These are phyloP conservation scores for Leptodactylus fallax DNA, from an alignment of 2,797 vertebrate genomes.

Conservation along the genomic window DNA sequence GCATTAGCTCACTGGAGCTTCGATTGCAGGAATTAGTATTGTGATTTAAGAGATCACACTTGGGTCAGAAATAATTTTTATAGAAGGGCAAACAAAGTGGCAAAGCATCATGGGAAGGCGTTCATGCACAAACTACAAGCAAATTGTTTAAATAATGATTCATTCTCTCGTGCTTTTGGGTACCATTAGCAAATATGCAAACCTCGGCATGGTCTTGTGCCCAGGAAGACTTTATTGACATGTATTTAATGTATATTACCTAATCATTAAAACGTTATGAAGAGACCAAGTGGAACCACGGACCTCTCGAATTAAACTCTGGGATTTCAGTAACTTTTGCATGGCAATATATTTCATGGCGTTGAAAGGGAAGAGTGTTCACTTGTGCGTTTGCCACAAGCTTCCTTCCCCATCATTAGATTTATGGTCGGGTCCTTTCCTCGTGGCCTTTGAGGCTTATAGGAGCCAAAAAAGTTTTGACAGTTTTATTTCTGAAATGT, in stretches of 20 bases:
- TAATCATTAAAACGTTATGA: slow-evolving; percentile 64
- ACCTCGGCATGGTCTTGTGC: slow-evolving; percentile 70
- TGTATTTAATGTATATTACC: slow-evolving; percentile 68
- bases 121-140: slow-evolving; percentile 82
- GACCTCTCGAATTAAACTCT: slow-evolving; percentile 30
- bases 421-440: slow-evolving; percentile 27
- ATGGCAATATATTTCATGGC: slow-evolving; percentile 33
- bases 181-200: slow-evolving; percentile 80
- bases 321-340: slow-evolving; percentile 47
- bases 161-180: slow-evolving; percentile 77
- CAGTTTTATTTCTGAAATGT: slow-evolving; percentile 54
- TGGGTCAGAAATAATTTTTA: slow-evolving; percentile 86
- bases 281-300: slow-evolving; percentile 41
- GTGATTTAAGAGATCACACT: slow-evolving; percentile 85
- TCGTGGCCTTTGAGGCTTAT: slow-evolving; percentile 44
- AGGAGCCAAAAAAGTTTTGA: slow-evolving; percentile 34
- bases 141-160: slow-evolving; percentile 87
- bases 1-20: slow-evolving; percentile 83
- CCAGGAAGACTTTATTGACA: slow-evolving; percentile 70
- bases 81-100: slow-evolving; percentile 85
- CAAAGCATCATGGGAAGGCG: slow-evolving; percentile 82
- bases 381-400: slow-evolving; percentile 34
- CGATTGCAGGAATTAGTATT: slow-evolving; percentile 88
- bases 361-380: slow-evolving; percentile 38
- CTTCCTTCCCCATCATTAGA: slow-evolving; percentile 14